Conservation (phyloP, 1,140 invertebrate species). For the Hyles vespertilio region DNA sequence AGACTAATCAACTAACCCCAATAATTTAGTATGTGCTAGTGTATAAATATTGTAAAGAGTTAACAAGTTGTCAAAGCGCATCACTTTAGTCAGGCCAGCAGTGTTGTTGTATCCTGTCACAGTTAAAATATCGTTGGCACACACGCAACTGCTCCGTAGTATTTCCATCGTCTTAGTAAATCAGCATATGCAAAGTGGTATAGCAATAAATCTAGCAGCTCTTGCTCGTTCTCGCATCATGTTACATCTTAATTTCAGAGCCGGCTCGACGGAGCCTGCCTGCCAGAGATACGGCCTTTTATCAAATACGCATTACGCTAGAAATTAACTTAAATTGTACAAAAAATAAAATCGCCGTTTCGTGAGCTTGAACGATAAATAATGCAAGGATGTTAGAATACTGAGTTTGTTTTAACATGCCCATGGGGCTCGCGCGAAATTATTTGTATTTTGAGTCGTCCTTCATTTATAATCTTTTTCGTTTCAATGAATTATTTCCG, state of each 20-base stretch:
- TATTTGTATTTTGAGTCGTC: conserved; percentile 54
- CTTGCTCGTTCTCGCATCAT: conserved; percentile 77
- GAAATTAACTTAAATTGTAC: conserved; percentile 63
- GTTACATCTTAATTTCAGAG: conserved; percentile 77
- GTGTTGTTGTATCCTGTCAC: conserved; percentile 14
- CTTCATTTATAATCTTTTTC: conserved; percentile 45
- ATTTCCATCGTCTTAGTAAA: conserved; percentile 69
- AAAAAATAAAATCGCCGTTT: conserved; percentile 55
- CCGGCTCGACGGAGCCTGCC: conserved; percentile 66
- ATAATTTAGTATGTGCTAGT: no score
- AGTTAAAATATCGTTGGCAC: conserved; percentile 24
- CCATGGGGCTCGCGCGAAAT: conserved; percentile 51
- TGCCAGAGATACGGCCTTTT: conserved; percentile 71
- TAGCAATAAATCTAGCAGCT: conserved; percentile 76
- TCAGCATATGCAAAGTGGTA: conserved; percentile 78
- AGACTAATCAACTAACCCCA: background rate
- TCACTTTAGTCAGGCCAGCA: no score
- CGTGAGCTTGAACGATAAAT: conserved; percentile 56
- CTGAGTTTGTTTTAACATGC: conserved; percentile 55
- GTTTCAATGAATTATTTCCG: conserved; percentile 31
- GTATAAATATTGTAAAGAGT: no score
- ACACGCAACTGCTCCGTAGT: conserved; percentile 37
- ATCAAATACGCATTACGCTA: conserved; percentile 72
- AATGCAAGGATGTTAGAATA: conserved; percentile 55
- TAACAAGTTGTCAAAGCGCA: no score